Percentiles rank a stretch among this genome's conserved stretches.
Conservation (phyloP, 37 sponge, comb jelly and placozoan genomes). For the Oopsacas minuta region DNA sequence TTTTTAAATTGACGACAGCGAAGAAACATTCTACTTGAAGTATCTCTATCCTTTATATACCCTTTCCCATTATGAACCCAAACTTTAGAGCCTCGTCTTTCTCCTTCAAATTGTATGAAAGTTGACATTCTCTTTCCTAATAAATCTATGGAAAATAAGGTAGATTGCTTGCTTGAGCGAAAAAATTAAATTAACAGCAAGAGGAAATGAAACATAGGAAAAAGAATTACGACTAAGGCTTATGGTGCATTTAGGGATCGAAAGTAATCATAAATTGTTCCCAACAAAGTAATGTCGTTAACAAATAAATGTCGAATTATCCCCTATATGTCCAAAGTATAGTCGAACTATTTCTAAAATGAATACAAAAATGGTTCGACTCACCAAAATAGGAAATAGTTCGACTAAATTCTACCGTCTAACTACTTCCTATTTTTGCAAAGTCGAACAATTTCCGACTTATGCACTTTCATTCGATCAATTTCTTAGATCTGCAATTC, state of each 20-base stretch:
- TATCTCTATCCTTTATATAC: constrained; percentile 14
- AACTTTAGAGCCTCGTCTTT: neutral
- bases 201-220: no score
- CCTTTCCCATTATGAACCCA: constrained; percentile 5
- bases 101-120: neutral
- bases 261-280: neutral
- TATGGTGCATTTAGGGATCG: no score
- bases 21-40: neutral
- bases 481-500: neutral
- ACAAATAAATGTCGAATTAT: neutral
- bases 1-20: constrained; percentile 16
- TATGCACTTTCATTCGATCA: neutral
- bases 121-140: neutral
- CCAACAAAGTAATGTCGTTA: neutral
- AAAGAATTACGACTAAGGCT: no score
- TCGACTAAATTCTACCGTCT: neutral
- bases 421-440: neutral
- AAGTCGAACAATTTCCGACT: neutral
- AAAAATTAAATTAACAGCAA: neutral
- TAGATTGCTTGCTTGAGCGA: neutral
- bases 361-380: neutral
- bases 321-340: neutral
- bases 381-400: neutral
- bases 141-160: neutral
- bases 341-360: neutral